Base-by-base conservation (phyloP, 2,797 vertebrate genomes). In the Psittacula echo region DNA sequence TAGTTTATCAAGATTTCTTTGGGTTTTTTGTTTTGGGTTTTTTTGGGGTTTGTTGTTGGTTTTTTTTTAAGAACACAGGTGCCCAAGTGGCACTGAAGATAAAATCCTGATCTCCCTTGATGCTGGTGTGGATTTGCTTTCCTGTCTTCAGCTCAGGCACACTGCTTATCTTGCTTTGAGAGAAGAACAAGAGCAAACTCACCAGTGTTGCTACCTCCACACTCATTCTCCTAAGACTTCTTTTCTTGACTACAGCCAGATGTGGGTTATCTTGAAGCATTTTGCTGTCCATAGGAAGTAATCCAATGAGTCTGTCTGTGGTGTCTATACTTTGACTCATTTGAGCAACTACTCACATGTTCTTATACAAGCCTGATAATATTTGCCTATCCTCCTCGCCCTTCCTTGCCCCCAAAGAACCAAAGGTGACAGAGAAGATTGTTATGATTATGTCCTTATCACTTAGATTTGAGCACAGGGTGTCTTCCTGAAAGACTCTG, bases 161-260 rank as follows among this genome's bases (percentile, higher is more conserved):
- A 44, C 74, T 66, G n/a, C 74, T 88, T 96, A 27, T 45, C 56
- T 96, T 94, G 89, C 85, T 90, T 62, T 94, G 90, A 85, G 90
- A 94, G 80, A 95, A 90, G 87, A 95, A 65, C 48, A 87, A 89
- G 87, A 94, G 94, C 93, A 96, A 94, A 96, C 88, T 90, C 90
- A 93, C 81, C 77, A 89, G 56, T 83, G 62, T 91, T 90, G 56
- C 78, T 90, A 75, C 68, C 34, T 89, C 41, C 75, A 66, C 26
- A 42, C 45, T 89, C 73, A 84, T 85, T 87, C 72, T 85, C 10
- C 80, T 87, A 85, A 86, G 81, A 94, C 72, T 90, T 95, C 90
- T 87, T 93, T 94, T 48, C 60, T 85, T 93, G 68, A 58, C 65
- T 94, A 54, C 74, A 94, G 65, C 78, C 84, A 87, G 75, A 74